phyloP scores from a whole-genome alignment of 2,797 vertebrate genomes.

The Bradypodion pumilum region DNA sequence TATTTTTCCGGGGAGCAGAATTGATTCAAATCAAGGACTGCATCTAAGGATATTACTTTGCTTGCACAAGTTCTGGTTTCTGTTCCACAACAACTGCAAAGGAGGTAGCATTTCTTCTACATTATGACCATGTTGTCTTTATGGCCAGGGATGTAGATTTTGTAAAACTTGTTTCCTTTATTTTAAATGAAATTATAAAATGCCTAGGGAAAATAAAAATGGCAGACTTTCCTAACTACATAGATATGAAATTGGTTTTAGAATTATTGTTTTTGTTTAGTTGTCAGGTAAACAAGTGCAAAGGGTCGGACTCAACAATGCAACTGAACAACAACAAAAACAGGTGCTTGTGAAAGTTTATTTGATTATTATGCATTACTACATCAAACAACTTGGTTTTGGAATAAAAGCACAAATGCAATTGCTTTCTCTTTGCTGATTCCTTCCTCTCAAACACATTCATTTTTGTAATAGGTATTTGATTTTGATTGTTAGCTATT shows the following conservation, averaged over 20 bases:
- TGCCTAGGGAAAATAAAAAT: background rate
- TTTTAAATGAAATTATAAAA: background rate
- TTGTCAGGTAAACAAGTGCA: background rate
- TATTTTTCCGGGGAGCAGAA: background rate
- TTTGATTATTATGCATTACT: background rate
- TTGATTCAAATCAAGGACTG: background rate
- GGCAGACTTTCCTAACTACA: background rate
- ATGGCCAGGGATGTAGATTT: no score
- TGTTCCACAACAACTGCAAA: no score
- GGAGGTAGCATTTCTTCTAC: no score
- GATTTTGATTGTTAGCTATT: slow-evolving; percentile 1
- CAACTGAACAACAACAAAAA: no score
- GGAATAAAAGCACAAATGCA: background rate
- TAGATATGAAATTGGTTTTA: background rate
- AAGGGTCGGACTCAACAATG: no score
- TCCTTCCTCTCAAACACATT: slow-evolving; percentile 16
- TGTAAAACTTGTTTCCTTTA: background rate
- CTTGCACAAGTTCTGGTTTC: no score
- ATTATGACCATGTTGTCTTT: no score
- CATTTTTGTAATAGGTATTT: slow-evolving; percentile 23
- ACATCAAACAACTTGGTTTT: background rate
- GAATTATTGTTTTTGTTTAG: background rate
- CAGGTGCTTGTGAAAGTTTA: background rate
- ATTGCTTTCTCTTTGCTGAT: background rate
- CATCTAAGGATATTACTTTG: no score